phyloP scores from a whole-genome alignment of 1,140 invertebrate species.

The Littorina saxatilis region DNA sequence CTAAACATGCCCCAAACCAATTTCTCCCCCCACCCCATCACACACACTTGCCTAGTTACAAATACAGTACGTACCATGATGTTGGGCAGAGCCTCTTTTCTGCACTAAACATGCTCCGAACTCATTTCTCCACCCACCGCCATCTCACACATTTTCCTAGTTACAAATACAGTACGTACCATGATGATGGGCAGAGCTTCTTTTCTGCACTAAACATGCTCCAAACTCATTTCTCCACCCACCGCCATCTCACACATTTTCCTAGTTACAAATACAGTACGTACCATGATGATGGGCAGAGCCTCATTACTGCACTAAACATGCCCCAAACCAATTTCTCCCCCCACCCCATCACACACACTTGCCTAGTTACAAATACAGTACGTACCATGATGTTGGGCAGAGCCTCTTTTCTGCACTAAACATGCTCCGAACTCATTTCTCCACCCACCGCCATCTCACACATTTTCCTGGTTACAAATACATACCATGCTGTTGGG shows the following conservation, averaged over 20 bases:
- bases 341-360: too few species aligned
- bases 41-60: too few species aligned
- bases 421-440: neutral
- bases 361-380: neutral
- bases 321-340: too few species aligned
- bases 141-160: neutral
- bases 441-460: neutral
- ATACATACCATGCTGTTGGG: conserved; percentile 52
- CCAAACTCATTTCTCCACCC: neutral
- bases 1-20: too few species aligned
- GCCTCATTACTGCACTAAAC: neutral
- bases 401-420: neutral
- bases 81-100: neutral
- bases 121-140: neutral
- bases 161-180: conserved; percentile 42
- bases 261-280: neutral
- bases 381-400: neutral
- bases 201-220: neutral
- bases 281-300: too few species aligned
- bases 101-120: neutral
- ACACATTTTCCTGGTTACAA: neutral
- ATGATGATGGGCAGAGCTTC: conserved; percentile 58
- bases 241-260: neutral
- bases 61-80: too few species aligned
- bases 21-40: too few species aligned